Evolutionary conservation across 2,797 vertebrate genomes (phyloP).

Genomic region (Aphelocoma californica): DNA sequence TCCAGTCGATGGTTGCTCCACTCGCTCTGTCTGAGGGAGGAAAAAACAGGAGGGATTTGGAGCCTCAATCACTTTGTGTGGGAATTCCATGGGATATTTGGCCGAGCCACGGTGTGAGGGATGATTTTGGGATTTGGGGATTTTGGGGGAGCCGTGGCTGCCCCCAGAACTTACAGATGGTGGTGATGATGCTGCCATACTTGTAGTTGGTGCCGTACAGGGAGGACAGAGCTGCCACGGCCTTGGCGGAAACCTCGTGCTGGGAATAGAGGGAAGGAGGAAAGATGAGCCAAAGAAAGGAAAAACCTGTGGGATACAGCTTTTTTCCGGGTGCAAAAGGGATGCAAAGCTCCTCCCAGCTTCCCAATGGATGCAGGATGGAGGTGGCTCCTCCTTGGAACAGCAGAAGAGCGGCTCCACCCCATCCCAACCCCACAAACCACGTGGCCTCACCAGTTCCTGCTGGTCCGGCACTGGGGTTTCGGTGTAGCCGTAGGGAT

Average conservation of each 20-base stretch:
- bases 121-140: neutral
- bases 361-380: neutral
- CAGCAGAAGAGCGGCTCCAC: neutral
- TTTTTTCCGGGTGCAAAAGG: accelerated
- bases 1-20: slow-evolving; percentile 88
- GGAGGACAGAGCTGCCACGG: slow-evolving; percentile 80
- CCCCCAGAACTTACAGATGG: slow-evolving; percentile 87
- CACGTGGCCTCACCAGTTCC: slow-evolving; percentile 80
- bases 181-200: slow-evolving; percentile 88
- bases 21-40: slow-evolving; percentile 85
- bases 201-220: slow-evolving; percentile 83
- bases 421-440: neutral
- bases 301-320: accelerated
- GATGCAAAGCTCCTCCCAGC: neutral
- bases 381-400: neutral
- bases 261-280: slow-evolving; percentile 34
- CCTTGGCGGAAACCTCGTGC: slow-evolving; percentile 79
- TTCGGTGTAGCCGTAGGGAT: slow-evolving; percentile 87
- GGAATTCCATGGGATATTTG: accelerated
- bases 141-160: neutral
- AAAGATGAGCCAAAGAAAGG: neutral
- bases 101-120: accelerated
- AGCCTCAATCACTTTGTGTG: accelerated
- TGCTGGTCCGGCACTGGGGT: slow-evolving; percentile 60
- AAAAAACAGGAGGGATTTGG: neutral